These are phyloP conservation scores for Pandion haliaetus DNA, from an alignment of 2,113 vertebrate species.

Conservation along the genomic window DNA sequence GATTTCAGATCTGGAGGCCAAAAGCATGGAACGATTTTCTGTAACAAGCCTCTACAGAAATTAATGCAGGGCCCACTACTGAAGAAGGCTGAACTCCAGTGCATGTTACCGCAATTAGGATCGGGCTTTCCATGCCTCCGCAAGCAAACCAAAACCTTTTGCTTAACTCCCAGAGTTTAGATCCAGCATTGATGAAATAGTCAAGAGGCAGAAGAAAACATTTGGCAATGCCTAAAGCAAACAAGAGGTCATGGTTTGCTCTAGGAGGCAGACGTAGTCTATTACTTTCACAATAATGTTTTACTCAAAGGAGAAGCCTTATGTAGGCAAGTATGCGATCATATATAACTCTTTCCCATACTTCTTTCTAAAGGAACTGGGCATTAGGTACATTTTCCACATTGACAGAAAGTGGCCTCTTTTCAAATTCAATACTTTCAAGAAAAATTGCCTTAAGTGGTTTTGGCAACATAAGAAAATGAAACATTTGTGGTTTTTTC, in stretches of 20 bases:
- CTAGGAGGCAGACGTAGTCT: not conserved
- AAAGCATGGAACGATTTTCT: not conserved
- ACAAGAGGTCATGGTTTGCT: not conserved
- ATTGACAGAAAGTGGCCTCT: not conserved
- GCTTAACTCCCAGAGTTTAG: not conserved
- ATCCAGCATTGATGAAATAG: not conserved
- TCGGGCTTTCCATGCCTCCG: rapidly evolving
- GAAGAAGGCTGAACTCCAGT: not conserved
- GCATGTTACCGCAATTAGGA: not conserved
- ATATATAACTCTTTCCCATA: not conserved
- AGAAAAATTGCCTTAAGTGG: not conserved
- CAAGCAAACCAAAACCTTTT: not conserved
- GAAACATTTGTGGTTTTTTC: not conserved
- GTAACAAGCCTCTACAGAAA: not conserved
- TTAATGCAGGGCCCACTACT: not conserved
- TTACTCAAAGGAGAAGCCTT: not conserved
- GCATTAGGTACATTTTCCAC: not conserved
- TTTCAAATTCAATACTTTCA: not conserved
- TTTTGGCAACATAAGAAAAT: not conserved
- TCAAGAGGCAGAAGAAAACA: not conserved
- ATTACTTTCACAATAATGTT: not conserved
- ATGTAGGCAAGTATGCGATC: not conserved
- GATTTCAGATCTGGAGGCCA: not conserved
- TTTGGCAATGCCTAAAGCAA: not conserved
- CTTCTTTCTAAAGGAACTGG: not conserved